Evolutionary conservation across 2,113 vertebrate genomes (phyloP), one percentile per base, ranked within the genome.

Genomic region (Urocynchramus pylzowi): DNA sequence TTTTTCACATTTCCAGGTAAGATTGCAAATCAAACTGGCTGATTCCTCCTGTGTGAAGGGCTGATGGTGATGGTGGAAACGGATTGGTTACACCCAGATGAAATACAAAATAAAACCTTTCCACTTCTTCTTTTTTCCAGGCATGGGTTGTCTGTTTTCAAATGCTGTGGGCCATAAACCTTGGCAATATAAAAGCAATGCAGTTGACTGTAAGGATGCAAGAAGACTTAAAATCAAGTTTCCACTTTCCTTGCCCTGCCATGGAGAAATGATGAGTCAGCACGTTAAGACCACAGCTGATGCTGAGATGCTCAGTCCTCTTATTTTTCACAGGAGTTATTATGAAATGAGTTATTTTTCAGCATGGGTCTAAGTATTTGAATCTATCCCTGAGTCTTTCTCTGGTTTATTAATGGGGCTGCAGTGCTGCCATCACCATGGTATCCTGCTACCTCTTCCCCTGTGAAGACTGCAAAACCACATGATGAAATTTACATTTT

Each of bases 401-500:
- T 68, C 67, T 77, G 35, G 35, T 92, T 93, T 96, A 94, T 94
- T 96, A 93, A 92, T 90, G 92, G 92, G 96, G 41, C 64, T 93
- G 91, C 77, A 82, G 84, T 79, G 64, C 82, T 96, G 78, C 79
- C 87, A 94, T 96, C 79, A 89, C 92, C 85, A 94, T 97, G 93
- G 92, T 78, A 90, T 84, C 95, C 83, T 88, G 88, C 84, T 89
- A 77, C 85, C 73, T 87, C 82, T 97, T 93, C 64, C 59, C 33
- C 56, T 85, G 47, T 70, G 88, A 92, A 94, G 90, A 31, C 47
- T 77, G 79, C 31, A 91, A 65, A 93, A 63, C 69, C 0, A 37
- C 67, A 42, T 50, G 92, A 83, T 65, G 42, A 96, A 96, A 94
- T 95, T 86, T 96, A 96, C 85, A 90, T 96, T 92, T 93, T 97